A percentile compares a stretch with the other conserved stretches of the same genome.
Evolutionary conservation across 2,797 vertebrate species (phyloP).

Genomic region (Coilia nasus): DNA sequence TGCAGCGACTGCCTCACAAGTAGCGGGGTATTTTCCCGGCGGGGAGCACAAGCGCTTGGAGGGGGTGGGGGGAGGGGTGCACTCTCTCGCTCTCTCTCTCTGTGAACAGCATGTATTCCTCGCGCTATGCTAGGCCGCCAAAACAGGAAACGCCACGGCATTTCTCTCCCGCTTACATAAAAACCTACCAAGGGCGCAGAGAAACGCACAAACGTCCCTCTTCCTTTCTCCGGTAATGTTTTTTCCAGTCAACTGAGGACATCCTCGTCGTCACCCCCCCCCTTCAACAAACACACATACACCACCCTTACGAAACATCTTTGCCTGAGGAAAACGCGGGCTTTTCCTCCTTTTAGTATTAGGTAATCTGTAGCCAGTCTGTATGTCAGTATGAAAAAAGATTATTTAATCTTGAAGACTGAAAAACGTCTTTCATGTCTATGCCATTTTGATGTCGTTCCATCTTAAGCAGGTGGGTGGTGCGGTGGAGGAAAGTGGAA

Average conservation of each 20-base stretch:
- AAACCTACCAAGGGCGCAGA: background rate
- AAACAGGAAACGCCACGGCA: background rate
- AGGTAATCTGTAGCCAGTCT: background rate
- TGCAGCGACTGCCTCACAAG: background rate
- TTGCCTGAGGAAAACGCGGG: background rate
- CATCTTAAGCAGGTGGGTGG: background rate
- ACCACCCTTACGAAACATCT: background rate
- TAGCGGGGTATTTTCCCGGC: constrained; percentile 13
- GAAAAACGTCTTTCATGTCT: background rate
- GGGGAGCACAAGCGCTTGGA: background rate
- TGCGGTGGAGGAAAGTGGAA: background rate
- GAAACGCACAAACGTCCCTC: background rate
- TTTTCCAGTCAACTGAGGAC: constrained; percentile 13
- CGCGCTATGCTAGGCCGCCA: background rate
- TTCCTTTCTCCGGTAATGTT: background rate
- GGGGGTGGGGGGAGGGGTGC: too few species aligned
- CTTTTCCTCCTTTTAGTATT: background rate
- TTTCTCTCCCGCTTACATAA: background rate
- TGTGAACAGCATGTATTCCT: background rate
- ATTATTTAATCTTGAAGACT: background rate
- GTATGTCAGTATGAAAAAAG: background rate
- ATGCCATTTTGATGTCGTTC: background rate
- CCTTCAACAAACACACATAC: background rate
- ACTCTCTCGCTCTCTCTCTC: background rate
- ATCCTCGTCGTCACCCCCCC: background rate